These are phyloP conservation scores for Montipora capitata DNA, from an alignment of 92 coral and sea anemone genomes.

Conservation along the genomic window DNA sequence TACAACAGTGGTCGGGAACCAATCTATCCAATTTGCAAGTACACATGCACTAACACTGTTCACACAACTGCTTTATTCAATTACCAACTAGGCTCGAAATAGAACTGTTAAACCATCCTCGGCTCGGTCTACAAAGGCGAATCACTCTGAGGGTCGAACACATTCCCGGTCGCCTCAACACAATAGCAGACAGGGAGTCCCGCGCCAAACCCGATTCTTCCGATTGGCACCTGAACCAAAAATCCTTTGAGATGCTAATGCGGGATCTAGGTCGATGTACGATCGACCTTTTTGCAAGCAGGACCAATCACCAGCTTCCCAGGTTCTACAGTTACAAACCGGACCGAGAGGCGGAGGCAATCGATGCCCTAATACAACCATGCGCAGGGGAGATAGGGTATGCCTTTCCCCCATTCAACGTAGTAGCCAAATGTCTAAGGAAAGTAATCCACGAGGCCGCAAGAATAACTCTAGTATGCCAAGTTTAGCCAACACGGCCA, in stretches of 20 bases:
- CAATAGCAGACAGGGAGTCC: constrained; percentile 32
- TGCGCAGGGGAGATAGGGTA: constrained; percentile 51
- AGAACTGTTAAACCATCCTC: no score
- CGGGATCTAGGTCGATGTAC: constrained; percentile 25
- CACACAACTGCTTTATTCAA: no score
- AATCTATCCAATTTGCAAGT: no score
- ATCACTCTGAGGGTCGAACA: constrained; percentile 36
- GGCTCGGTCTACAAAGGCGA: no score
- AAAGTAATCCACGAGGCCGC: constrained; percentile 38
- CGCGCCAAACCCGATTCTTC: constrained; percentile 37
- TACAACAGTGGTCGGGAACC: no score
- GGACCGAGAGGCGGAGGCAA: constrained; percentile 43
- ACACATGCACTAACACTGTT: no score
- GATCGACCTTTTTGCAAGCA: constrained; percentile 58
- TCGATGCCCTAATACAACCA: constrained; percentile 40
- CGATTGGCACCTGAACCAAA: constrained; percentile 55
- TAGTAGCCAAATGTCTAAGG: constrained; percentile 31
- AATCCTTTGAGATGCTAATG: constrained; percentile 28
- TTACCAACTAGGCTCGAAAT: no score
- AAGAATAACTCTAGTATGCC: constrained; percentile 29
- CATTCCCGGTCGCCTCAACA: constrained; percentile 33
- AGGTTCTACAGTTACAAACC: constrained; percentile 54
- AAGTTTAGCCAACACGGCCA: constrained; percentile 60
- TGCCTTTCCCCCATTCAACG: constrained; percentile 52
- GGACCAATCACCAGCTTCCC: constrained; percentile 47